phyloP scores from a whole-genome alignment of 2,113 vertebrate genomes.

The Sprattus sprattus region DNA sequence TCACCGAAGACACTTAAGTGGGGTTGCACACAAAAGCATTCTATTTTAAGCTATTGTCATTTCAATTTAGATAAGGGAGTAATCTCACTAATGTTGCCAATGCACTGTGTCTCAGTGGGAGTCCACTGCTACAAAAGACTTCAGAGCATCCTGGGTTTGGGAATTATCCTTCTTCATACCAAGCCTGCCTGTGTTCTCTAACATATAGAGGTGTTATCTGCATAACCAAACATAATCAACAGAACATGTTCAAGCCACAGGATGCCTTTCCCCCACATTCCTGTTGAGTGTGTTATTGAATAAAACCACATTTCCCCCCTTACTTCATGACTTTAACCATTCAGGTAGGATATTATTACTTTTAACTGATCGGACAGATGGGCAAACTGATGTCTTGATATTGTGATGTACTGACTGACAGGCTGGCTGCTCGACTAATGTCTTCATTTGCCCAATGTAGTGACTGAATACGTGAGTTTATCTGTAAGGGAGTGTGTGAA shows the following conservation, averaged over 20 bases:
- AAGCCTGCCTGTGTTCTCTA: not conserved
- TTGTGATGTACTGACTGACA: not conserved
- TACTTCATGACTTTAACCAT: not conserved
- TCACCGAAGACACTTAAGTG: not conserved
- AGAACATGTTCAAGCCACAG: not conserved
- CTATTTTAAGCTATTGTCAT: not conserved
- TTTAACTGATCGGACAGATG: not conserved
- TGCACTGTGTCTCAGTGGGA: not conserved
- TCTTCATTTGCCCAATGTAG: not conserved
- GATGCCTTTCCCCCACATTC: not conserved
- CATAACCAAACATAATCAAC: too few relatives aligned
- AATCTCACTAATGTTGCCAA: slow-evolving; percentile 5
- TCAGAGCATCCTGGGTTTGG: not conserved
- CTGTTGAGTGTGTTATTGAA: not conserved
- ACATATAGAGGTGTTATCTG: not conserved
- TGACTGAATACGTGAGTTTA: not conserved
- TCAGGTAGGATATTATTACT: not conserved
- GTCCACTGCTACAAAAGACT: slow-evolving; percentile 3
- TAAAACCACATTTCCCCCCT: not conserved
- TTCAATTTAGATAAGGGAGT: slow-evolving; percentile 7
- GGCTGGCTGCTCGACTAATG: not conserved
- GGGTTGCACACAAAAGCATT: not conserved
- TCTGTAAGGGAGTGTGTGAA: not conserved
- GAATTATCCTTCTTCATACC: not conserved
- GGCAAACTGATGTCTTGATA: not conserved